A percentile compares a stretch with the other conserved stretches of the same genome.
phyloP scores from a whole-genome alignment of 2,888 invertebrate species.

The Plagodis dolabraria region DNA sequence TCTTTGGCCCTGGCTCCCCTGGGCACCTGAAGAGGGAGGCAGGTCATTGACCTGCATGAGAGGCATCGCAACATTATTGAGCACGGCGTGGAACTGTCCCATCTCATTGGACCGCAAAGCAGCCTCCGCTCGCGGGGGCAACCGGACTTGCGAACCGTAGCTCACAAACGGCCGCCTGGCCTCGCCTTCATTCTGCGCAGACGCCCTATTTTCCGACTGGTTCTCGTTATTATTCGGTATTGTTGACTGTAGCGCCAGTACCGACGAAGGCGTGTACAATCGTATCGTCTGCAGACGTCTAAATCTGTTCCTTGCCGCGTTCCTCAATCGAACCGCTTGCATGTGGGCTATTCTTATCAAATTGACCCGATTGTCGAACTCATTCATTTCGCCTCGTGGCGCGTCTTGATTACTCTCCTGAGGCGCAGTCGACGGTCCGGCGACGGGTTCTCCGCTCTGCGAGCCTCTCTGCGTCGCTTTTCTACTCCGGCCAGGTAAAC shows the following conservation, averaged over 20 bases:
- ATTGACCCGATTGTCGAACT: constrained; percentile 70
- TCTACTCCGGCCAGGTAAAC: constrained; percentile 51
- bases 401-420: constrained; percentile 57
- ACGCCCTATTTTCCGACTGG: constrained; percentile 48
- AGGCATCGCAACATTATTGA: constrained; percentile 74
- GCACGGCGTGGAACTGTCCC: constrained; percentile 59
- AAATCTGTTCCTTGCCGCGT: constrained; percentile 70
- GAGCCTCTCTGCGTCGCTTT: constrained; percentile 44
- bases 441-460: constrained; percentile 59
- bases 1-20: constrained; percentile 53
- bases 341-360: constrained; percentile 73
- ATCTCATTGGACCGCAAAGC: constrained; percentile 18
- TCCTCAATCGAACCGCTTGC: constrained; percentile 69
- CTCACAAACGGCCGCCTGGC: constrained; percentile 46
- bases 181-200: constrained; percentile 45
- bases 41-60: constrained; percentile 87
- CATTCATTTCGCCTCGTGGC: constrained; percentile 52
- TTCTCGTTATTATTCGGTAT: constrained; percentile 43
- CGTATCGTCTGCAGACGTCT: constrained; percentile 74
- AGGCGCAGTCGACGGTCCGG: constrained; percentile 60
- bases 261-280: constrained; percentile 73
- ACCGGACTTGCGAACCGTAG: constrained; percentile 3
- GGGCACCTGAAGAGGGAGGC: constrained; percentile 51
- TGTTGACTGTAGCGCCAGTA: constrained; percentile 61
- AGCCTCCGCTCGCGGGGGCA: constrained; percentile 1